These are phyloP conservation scores for Asteroscopus sphinx DNA, from an alignment of 2,888 invertebrate genomes.

Conservation along the genomic window DNA sequence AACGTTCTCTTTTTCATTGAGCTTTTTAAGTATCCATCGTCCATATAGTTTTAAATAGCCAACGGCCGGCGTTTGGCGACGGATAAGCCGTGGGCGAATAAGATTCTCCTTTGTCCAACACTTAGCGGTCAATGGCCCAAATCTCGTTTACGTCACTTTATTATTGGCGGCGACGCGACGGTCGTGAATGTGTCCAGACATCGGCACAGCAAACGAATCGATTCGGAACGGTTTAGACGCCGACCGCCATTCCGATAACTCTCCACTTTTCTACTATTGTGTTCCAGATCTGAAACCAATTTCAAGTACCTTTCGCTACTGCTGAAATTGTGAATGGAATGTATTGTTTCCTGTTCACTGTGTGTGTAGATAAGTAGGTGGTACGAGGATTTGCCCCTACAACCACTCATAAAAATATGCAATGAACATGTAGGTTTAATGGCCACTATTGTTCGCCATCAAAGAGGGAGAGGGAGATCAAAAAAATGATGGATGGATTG, in stretches of 20 bases:
- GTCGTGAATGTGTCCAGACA: slow-evolving; percentile 74
- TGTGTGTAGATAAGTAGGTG: neutral
- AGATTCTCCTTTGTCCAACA: slow-evolving; percentile 70
- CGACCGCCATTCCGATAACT: slow-evolving; percentile 66
- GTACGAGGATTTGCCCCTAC: neutral
- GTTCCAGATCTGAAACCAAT: slow-evolving; percentile 40
- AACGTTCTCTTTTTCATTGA: slow-evolving; percentile 8
- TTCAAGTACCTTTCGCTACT: slow-evolving; percentile 50
- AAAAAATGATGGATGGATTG: too few relatives aligned
- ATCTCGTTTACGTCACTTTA: slow-evolving; percentile 77
- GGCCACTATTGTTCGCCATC: slow-evolving; percentile 1
- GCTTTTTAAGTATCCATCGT: slow-evolving; percentile 15
- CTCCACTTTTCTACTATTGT: slow-evolving; percentile 62
- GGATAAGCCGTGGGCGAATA: slow-evolving; percentile 59
- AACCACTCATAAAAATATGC: slow-evolving; percentile 1
- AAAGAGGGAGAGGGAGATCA: too few relatives aligned
- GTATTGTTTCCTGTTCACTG: slow-evolving; percentile 9
- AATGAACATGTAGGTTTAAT: neutral
- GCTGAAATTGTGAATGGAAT: slow-evolving; percentile 22
- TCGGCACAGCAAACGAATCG: slow-evolving; percentile 76
- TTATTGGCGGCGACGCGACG: slow-evolving; percentile 66
- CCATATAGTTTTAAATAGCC: slow-evolving; percentile 19
- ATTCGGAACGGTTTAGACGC: slow-evolving; percentile 74
- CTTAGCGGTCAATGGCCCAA: slow-evolving; percentile 78
- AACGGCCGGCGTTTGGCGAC: slow-evolving; percentile 27